Percentiles rank a stretch among this genome's conserved stretches.
Conservation (phyloP, 2,888 invertebrate species). For the Torymus tubicola region DNA sequence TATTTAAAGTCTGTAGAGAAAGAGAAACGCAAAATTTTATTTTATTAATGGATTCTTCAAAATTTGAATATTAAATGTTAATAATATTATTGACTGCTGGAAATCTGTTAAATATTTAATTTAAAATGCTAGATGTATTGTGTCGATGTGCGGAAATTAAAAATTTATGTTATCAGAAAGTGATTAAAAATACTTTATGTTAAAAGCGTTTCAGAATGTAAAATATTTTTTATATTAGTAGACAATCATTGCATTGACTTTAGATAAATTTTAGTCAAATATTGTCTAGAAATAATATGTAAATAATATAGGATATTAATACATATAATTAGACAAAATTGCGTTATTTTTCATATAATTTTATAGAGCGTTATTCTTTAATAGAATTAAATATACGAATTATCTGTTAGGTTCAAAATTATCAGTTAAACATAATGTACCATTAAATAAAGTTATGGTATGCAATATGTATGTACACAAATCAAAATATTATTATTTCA, state of each 20-base stretch:
- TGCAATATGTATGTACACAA: too few relatives aligned
- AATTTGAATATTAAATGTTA: background rate
- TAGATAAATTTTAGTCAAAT: background rate
- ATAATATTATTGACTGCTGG: background rate
- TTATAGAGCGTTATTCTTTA: too few relatives aligned
- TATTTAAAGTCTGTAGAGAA: background rate
- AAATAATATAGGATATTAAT: constrained; percentile 13
- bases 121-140: too few relatives aligned
- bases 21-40: constrained; percentile 31
- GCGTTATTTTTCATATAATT: background rate
- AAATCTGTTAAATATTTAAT: constrained; percentile 3
- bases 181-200: background rate
- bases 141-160: too few relatives aligned
- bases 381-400: too few relatives aligned
- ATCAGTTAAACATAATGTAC: too few relatives aligned
- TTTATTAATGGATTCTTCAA: constrained; percentile 33
- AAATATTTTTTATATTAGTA: constrained; percentile 25
- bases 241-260: constrained; percentile 41
- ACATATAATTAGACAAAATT: background rate
- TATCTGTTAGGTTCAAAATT: too few relatives aligned
- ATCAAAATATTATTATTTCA: too few relatives aligned
- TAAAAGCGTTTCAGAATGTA: constrained; percentile 4
- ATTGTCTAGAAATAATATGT: constrained; percentile 11
- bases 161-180: background rate
- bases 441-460: too few relatives aligned